Percentiles rank a stretch among this genome's conserved stretches.
These are phyloP conservation scores for Protaetia brevitarsis DNA, from an alignment of 1,140 invertebrate genomes.

Conservation along the genomic window DNA sequence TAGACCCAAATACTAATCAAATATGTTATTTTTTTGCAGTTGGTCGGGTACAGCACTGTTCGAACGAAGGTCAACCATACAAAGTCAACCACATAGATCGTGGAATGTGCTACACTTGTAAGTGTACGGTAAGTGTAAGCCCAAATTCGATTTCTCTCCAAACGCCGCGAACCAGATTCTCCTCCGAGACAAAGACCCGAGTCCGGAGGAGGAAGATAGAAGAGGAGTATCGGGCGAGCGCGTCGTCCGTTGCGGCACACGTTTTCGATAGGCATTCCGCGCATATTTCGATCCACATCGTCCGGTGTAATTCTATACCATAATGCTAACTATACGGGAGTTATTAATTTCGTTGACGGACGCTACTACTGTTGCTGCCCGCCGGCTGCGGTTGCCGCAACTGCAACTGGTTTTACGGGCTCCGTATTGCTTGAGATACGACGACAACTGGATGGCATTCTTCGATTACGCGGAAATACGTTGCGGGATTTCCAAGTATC, in stretches of 20 bases:
- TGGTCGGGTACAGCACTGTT: neutral
- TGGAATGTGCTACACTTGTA: conserved; percentile 11
- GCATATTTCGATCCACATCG: neutral
- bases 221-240: neutral
- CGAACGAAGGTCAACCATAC: conserved; percentile 6
- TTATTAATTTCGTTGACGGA: conserved; percentile 8
- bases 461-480: too few species aligned
- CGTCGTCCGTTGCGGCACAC: neutral
- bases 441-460: too few species aligned
- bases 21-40: conserved; percentile 18
- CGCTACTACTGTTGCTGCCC: neutral
- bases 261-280: neutral
- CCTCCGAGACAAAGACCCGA: neutral
- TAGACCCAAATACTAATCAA: too few species aligned
- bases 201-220: neutral
- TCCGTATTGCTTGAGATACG: too few species aligned
- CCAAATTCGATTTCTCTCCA: neutral
- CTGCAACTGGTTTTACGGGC: neutral
- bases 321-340: neutral
- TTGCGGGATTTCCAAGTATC: too few species aligned
- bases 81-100: conserved; percentile 20
- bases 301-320: neutral
- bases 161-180: neutral
- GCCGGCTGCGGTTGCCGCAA: too few species aligned
- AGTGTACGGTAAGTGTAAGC: conserved; percentile 12